phyloP scores from a whole-genome alignment of 2,888 invertebrate genomes.

The Cenopis cana region DNA sequence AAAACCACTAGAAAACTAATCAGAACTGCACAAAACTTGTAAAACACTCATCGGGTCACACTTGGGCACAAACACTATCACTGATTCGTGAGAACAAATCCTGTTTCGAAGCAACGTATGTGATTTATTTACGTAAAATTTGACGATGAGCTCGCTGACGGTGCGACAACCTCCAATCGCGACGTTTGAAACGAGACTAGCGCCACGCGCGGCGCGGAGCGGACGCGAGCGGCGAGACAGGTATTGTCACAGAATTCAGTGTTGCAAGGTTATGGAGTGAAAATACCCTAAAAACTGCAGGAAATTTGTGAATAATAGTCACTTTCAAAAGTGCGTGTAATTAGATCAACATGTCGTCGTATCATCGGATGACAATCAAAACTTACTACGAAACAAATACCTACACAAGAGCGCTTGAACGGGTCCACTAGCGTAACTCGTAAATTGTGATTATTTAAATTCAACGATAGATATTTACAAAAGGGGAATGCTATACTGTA shows the following conservation, averaged over 20 bases:
- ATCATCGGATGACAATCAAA: no score
- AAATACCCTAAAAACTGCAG: not conserved
- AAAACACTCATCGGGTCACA: slow-evolving; percentile 59
- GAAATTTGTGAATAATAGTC: no score
- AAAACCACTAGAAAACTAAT: slow-evolving; percentile 73
- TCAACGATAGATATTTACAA: no score
- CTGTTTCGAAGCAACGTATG: slow-evolving; percentile 55
- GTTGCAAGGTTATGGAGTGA: slow-evolving; percentile 16
- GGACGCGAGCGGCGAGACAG: slow-evolving; percentile 49
- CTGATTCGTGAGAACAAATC: slow-evolving; percentile 53
- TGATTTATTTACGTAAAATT: slow-evolving; percentile 70
- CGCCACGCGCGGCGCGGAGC: slow-evolving; percentile 53
- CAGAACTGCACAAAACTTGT: slow-evolving; percentile 52
- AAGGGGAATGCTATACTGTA: no score
- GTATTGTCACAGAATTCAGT: slow-evolving; percentile 43
- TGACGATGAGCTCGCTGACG: slow-evolving; percentile 57
- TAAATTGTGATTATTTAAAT: no score
- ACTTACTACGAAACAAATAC: no score
- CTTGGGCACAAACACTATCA: slow-evolving; percentile 69
- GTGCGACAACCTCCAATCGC: slow-evolving; percentile 48
- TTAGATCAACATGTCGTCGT: no score
- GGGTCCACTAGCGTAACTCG: no score
- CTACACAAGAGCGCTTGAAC: no score
- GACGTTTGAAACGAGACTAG: slow-evolving; percentile 66
- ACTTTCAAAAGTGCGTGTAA: no score